Percentiles rank a stretch among this genome's conserved stretches.
These are phyloP conservation scores for Oryzias curvinotus DNA, from an alignment of 2,113 vertebrate genomes.

Conservation along the genomic window DNA sequence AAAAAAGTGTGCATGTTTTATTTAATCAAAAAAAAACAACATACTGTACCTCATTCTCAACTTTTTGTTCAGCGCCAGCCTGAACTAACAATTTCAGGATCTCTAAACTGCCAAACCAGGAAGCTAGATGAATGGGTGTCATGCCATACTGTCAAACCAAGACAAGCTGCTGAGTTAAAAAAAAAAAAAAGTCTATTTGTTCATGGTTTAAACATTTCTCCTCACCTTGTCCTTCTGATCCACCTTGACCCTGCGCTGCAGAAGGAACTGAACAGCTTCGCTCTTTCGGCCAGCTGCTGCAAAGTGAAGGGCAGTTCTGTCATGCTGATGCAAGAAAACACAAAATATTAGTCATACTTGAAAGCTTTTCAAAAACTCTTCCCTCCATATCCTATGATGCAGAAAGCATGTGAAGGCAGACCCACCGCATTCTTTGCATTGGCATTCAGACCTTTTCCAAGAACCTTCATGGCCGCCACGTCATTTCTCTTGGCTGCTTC, in stretches of 20 bases:
- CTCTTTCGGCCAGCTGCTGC: conserved; percentile 80
- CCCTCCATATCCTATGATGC: not conserved
- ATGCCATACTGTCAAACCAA: conserved; percentile 80
- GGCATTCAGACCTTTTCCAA: conserved; percentile 78
- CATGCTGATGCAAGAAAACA: conserved; percentile 69
- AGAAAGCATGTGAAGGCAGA: conserved; percentile 26
- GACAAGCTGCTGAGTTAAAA: not conserved
- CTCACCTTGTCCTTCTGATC: conserved; percentile 87
- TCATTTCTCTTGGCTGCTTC: conserved; percentile 86
- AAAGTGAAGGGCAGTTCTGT: conserved; percentile 86
- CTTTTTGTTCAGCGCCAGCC: conserved; percentile 86
- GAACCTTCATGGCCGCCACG: conserved; percentile 80
- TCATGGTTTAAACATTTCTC: not conserved
- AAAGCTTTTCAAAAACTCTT: not conserved
- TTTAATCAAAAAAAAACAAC: not conserved
- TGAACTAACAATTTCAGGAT: conserved; percentile 85
- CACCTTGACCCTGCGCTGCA: conserved; percentile 85
- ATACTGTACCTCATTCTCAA: conserved; percentile 78
- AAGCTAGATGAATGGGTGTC: conserved; percentile 85
- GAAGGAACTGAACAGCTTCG: conserved; percentile 81
- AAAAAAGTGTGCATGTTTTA: not conserved
- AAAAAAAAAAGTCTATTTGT: not conserved
- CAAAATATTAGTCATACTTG: conserved; percentile 1
- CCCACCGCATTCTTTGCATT: conserved; percentile 85
- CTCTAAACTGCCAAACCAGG: conserved; percentile 88